phyloP scores from a whole-genome alignment of 1,140 invertebrate genomes.

The Asobara japonica region DNA sequence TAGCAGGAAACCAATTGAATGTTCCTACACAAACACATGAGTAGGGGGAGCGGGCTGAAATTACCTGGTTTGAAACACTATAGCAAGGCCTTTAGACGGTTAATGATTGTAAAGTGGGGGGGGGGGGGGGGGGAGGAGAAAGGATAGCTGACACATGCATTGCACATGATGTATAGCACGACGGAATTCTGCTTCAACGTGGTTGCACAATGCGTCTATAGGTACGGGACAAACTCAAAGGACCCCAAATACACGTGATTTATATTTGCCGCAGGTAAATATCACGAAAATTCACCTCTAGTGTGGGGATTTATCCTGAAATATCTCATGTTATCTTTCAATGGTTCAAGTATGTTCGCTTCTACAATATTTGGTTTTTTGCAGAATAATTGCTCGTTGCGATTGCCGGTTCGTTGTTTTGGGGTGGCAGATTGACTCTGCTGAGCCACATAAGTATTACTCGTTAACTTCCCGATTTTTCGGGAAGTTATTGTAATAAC shows the following conservation, averaged over 20 bases:
- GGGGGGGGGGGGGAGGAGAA: neutral
- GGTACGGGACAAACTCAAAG: neutral
- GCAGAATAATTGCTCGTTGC: neutral
- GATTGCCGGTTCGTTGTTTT: too few species aligned
- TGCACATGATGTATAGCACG: slow-evolving; percentile 11
- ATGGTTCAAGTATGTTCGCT: too few species aligned
- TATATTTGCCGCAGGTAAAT: neutral
- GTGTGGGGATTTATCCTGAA: neutral
- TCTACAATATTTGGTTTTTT: neutral
- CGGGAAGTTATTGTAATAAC: too few species aligned
- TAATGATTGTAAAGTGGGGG: neutral
- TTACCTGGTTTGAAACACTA: slow-evolving; percentile 4
- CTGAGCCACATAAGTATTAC: too few species aligned
- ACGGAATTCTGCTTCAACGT: neutral
- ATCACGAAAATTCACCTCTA: neutral
- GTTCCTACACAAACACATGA: neutral
- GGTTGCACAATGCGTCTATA: neutral
- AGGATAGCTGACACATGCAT: slow-evolving; percentile 6
- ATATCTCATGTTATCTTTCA: neutral
- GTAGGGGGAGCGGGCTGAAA: neutral
- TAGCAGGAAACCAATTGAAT: neutral
- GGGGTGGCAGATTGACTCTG: too few species aligned
- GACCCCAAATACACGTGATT: neutral
- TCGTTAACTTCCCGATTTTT: too few species aligned
- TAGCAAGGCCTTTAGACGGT: neutral